These are phyloP conservation scores for Gallinago stenura DNA, from an alignment of 2,797 vertebrate species.

Conservation along the genomic window DNA sequence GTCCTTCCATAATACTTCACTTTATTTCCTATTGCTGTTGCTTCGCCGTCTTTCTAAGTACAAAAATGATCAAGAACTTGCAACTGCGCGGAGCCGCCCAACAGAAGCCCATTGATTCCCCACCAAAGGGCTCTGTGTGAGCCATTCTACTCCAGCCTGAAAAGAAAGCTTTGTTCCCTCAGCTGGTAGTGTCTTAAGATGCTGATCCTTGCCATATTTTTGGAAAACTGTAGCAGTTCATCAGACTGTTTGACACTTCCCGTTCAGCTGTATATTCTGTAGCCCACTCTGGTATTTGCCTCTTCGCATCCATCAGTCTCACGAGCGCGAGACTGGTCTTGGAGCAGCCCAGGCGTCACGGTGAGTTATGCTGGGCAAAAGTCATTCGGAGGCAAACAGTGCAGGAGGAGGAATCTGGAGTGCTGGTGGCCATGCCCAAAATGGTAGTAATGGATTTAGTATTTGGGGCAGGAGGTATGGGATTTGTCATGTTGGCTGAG, in stretches of 20 bases:
- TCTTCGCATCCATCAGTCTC: background rate
- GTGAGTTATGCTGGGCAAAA: background rate
- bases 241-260: constrained; percentile 47
- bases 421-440: constrained; percentile 38
- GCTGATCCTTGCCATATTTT: constrained; percentile 63
- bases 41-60: background rate
- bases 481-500: constrained; percentile 63
- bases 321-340: background rate
- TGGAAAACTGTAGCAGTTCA: constrained; percentile 53
- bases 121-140: constrained; percentile 47
- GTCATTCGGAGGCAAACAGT: background rate
- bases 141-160: constrained; percentile 46
- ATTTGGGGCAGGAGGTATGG: constrained; percentile 66
- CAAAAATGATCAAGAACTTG: constrained; percentile 52
- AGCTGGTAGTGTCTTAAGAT: constrained; percentile 59
- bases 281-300: background rate
- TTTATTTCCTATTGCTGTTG: constrained; percentile 42
- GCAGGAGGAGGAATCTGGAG: background rate
- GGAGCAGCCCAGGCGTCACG: background rate
- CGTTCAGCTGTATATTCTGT: constrained; percentile 30
- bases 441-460: constrained; percentile 54
- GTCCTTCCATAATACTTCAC: constrained; percentile 37
- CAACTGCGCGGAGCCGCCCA: background rate
- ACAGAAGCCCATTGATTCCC: constrained; percentile 68
- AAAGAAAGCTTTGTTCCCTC: constrained; percentile 63